Evolutionary conservation across 2,113 vertebrate genomes (phyloP), one percentile per base, ranked within the genome.

Genomic region (Illadopsis cleaveri): DNA sequence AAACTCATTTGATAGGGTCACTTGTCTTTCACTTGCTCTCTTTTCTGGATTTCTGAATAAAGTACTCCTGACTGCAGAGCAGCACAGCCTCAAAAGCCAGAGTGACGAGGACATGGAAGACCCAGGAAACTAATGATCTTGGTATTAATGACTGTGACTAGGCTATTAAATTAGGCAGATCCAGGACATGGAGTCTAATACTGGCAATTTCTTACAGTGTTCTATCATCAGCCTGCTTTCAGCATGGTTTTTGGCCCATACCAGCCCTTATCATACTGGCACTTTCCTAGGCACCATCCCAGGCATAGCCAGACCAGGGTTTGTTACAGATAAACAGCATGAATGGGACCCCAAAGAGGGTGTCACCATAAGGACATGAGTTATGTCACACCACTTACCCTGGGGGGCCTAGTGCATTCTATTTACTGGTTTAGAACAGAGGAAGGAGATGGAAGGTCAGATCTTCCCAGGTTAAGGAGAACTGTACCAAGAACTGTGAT

Each of bases 21-120:
- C 17, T 64, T 85, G 33, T 44, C 45, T 80, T 89, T 86, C 23
- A 42, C 14, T 66, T 66, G 9, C 5, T 89, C 47, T 71, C 5
- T 54, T 92, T 92, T 56, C 72, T 82, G 33, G 35, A 22, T 24
- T 93, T 94, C 61, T 82, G 48, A 86, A 31, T 94, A 69, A 54
- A 56, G n/a, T 44, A 70, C 42, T 84, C 8, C 18, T 84, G 25
- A 13, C 30, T 71, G 30, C 11, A 82, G 35, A 62, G 31, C 14
- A 44, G 38, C 24, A 79, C 19, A 82, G 16, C 33, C 47, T 87
- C 61, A 56, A 75, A 78, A 50, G 9, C 14, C 69, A 12, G 23
- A 81, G 62, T n/a, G 30, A 22, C 0, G 4, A 82, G 44, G 18
- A 71, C 33, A 27, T 10, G 40, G 31, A 86, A 2, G 11, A 77